Base-by-base conservation (phyloP, 23 tunicate genomes). In the Oikopleura albicans region DNA sequence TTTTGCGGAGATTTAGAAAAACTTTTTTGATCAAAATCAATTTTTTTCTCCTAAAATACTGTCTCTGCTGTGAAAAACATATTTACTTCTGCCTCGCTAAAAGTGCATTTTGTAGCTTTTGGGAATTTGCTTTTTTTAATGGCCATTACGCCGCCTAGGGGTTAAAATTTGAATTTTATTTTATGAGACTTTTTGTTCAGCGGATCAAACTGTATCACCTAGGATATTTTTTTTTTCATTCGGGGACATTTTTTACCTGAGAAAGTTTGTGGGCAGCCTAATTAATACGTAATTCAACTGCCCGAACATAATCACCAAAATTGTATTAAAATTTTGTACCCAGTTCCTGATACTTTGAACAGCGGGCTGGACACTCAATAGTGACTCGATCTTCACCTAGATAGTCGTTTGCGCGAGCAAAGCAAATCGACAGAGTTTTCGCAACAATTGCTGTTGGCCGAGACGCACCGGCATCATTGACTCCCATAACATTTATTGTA, bases 381-480 rank as follows among this genome's bases (percentile, higher is more conserved):
- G 88, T 89, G 86, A 76, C 83, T 76, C 39, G 83, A 28, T 75
- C 97, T 89, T 57, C 87, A 90, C 84, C 75, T 39, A 91, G 87
- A 29, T 79, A 71, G 39, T 89, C 87, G 39, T 89, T 88, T 4
- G 76, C 91, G 28, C 76, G 75, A 0, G 91, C 91, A 41, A 75
- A 89, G 66, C 97, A 91, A 83, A 87, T 85, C 0, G 97, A 91
- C 90, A 89, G 91, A 88, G 97, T 91, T 87, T 86, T 89, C 27
- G 83, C 79, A 4, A 35, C 83, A 37, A 85, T 85, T n/a, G 83
- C 38, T 34, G 59, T 75, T 57, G 71, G 89, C 33, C 41, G 83
- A 41, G 91, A 88, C 27, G 66, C 76, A 2, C 97, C 97, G 1
- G 97, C 97, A 0, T 56, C 87, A 56, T 89, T 91, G 2, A 40